These are phyloP conservation scores for Hydropsyche tenuis DNA, from an alignment of 1,140 invertebrate species.

Conservation along the genomic window DNA sequence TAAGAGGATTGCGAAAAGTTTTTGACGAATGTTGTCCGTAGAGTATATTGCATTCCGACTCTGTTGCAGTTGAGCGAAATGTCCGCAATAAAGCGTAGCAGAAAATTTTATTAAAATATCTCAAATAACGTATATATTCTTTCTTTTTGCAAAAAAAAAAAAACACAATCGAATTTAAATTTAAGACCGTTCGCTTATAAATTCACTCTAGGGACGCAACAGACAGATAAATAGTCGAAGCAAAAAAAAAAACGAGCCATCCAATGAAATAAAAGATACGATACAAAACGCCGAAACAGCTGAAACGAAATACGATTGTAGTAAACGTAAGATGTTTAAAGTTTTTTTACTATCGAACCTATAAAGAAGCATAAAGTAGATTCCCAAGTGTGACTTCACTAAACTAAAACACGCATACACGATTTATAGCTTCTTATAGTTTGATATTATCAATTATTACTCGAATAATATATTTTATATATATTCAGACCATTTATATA, in stretches of 20 bases:
- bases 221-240: not conserved
- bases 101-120: too few relatives aligned
- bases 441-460: too few relatives aligned
- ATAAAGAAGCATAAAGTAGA: not conserved
- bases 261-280: not conserved
- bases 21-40: too few relatives aligned
- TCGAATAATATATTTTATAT: too few relatives aligned
- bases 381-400: not conserved
- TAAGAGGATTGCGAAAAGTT: too few relatives aligned
- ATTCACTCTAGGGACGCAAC: not conserved
- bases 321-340: conserved; percentile 13
- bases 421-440: not conserved
- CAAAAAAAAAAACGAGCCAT: not conserved
- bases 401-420: not conserved
- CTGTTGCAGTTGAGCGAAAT: too few relatives aligned
- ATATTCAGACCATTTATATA: not conserved
- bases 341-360: conserved; percentile 1
- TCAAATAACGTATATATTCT: too few relatives aligned
- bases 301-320: conserved; percentile 14
- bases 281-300: not conserved
- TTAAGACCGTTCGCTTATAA: too few relatives aligned
- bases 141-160: too few relatives aligned
- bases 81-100: too few relatives aligned
- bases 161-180: too few relatives aligned
- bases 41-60: too few relatives aligned